phyloP scores from a whole-genome alignment of 1,140 invertebrate species.

The Drosophila athabasca region DNA sequence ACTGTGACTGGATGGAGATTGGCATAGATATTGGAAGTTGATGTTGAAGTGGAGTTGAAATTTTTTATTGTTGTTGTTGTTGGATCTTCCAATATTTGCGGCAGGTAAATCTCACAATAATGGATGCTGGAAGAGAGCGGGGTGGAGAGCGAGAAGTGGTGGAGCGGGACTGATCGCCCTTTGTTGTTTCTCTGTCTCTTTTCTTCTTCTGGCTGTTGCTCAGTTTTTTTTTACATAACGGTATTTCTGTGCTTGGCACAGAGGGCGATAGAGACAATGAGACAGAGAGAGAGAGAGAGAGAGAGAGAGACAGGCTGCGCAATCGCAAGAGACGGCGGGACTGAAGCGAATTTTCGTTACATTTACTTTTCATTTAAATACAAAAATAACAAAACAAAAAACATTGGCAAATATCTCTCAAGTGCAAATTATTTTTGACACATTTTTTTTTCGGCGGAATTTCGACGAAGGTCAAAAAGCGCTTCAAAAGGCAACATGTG shows the following conservation, averaged over 20 bases:
- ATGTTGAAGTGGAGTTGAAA: no score
- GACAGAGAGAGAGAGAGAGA: neutral
- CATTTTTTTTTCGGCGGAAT: constrained; percentile 27
- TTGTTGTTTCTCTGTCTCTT: constrained; percentile 33
- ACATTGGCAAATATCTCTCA: constrained; percentile 18
- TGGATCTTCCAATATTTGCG: constrained; percentile 16
- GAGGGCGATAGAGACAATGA: neutral
- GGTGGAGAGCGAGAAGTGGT: no score
- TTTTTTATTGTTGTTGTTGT: neutral
- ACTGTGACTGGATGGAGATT: constrained; percentile 14
- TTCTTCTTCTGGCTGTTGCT: constrained; percentile 13
- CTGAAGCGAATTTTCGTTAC: constrained; percentile 17
- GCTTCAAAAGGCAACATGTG: constrained; percentile 12
- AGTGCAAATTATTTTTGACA: constrained; percentile 33
- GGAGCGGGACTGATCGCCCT: neutral
- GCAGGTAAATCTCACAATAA: constrained; percentile 39
- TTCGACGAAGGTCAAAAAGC: constrained; percentile 26
- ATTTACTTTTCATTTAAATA: neutral
- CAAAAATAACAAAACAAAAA: constrained; percentile 1
- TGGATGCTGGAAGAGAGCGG: constrained; percentile 16
- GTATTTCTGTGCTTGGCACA: constrained; percentile 17
- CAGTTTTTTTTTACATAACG: constrained; percentile 35
- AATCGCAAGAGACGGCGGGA: constrained; percentile 30
- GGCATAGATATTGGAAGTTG: constrained; percentile 32
- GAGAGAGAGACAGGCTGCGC: constrained; percentile 33